Evolutionary conservation across 1,140 invertebrate species (phyloP), one percentile per base, ranked within the genome.

Genomic region (Drosophila kikkawai): DNA sequence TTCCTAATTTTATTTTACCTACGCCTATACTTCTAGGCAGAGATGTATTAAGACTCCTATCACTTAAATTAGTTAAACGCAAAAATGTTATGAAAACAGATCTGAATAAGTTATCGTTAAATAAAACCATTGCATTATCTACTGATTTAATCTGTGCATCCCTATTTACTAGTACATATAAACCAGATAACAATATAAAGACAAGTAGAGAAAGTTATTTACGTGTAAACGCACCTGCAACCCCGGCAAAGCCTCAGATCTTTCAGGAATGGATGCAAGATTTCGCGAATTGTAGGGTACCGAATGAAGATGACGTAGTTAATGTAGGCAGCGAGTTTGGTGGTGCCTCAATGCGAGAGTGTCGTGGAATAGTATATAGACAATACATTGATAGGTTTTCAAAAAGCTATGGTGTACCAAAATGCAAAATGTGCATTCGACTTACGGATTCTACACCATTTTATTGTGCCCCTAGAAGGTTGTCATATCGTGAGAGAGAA

Each of bases 301-400:
- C 41, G n/a, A 8, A 42, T 8, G 41, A 42, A n/a, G 41, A n/a
- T 42, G 41, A 42, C 3, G 15, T 8, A 7, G 26, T 22, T 26
- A 26, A 26, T 3, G 26, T 26, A 5, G 26, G 26, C 26, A 26
- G 26, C n/a, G 15, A 13, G n/a, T n/a, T 15, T 13, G 11, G 26
- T 50, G 39, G 15, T n/a, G 39, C 39, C 13, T 3, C 7, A n/a
- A 41, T 19, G 19, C 19, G 19, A 19, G 22, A 22, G 22, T n/a
- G 15, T 7, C 7, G 15, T n/a, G 15, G 8, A 15, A 7, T 8
- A 15, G n/a, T n/a, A 41, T n/a, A n/a, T 6, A 15, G 2, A 50
- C 36, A 44, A n/a, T 58, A 44, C 26, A 15, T 29, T 17, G 37
- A 58, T 17, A 56, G 17, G 53, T 56, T 56, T 39, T 39, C 53